Conservation (phyloP, 2,888 invertebrate genomes). For the Ochlodes sylvanus region DNA sequence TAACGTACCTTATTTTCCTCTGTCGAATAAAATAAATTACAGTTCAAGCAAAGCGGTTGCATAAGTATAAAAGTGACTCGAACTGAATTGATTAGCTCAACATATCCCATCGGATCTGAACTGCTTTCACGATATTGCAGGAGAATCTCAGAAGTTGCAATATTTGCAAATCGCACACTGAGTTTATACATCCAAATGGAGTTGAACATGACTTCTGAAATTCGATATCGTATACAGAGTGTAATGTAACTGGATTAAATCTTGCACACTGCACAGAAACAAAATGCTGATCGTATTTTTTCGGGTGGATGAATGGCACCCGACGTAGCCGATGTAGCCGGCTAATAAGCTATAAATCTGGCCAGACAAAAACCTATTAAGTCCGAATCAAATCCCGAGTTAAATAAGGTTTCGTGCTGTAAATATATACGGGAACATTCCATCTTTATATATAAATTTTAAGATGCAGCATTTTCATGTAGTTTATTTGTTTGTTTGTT, state of each 20-base stretch:
- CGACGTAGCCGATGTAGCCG: too few species aligned
- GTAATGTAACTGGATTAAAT: not conserved
- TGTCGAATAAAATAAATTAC: too few species aligned
- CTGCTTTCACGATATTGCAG: slow-evolving; percentile 1
- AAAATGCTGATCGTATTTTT: not conserved
- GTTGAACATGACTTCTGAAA: not conserved
- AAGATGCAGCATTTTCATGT: too few species aligned
- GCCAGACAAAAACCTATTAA: too few species aligned
- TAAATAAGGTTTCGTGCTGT: too few species aligned
- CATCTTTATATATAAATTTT: too few species aligned
- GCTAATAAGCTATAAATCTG: too few species aligned
- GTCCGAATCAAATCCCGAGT: too few species aligned
- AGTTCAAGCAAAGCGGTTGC: not conserved
- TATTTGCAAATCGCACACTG: slow-evolving; percentile 13
- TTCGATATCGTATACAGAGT: not conserved
- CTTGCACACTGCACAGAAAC: not conserved
- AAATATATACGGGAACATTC: too few species aligned
- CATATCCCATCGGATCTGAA: not conserved
- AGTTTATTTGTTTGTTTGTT: too few species aligned
- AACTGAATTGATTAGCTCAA: slow-evolving; percentile 4
- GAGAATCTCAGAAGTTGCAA: not conserved
- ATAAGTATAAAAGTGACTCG: not conserved
- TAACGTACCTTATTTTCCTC: too few species aligned
- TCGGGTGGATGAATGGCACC: too few species aligned
- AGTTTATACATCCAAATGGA: not conserved